These are phyloP conservation scores for Drosophila emarginata DNA, from an alignment of 2,888 invertebrate genomes.

Conservation along the genomic window DNA sequence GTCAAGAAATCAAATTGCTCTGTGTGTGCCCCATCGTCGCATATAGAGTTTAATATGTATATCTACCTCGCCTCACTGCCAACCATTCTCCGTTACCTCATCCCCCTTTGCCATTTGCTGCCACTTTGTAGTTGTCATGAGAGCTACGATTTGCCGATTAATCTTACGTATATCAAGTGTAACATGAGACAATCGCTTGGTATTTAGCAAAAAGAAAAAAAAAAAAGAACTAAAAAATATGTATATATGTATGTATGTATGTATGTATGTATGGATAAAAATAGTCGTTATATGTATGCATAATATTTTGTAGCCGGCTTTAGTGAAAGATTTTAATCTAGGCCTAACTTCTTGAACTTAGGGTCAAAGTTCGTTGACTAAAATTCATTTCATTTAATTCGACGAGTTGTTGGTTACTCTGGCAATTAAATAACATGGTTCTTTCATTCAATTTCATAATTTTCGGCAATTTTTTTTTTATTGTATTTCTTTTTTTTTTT, in stretches of 20 bases:
- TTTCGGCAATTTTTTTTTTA: conserved; percentile 42
- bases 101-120: background rate
- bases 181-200: conserved; percentile 60
- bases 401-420: conserved; percentile 17
- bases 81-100: background rate
- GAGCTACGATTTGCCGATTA: conserved; percentile 45
- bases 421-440: conserved; percentile 48
- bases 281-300: background rate
- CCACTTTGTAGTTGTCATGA: conserved; percentile 26
- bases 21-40: conserved; percentile 4
- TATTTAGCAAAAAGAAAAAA: conserved; percentile 29
- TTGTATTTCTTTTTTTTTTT: conserved; percentile 11
- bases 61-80: background rate
- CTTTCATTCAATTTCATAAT: conserved; percentile 35
- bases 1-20: conserved; percentile 26
- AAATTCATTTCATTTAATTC: conserved; percentile 31
- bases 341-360: conserved; percentile 5
- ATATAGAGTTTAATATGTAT: too few relatives aligned
- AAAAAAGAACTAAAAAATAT: background rate
- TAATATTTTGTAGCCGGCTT: background rate
- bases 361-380: conserved; percentile 28
- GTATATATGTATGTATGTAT: too few relatives aligned
- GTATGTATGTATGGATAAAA: too few relatives aligned
- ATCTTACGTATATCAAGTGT: conserved; percentile 67
- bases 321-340: background rate